A percentile compares a stretch with the other conserved stretches of the same genome.
Evolutionary conservation across 2,797 vertebrate genomes (phyloP).

Genomic region (Poeciliopsis infans): DNA sequence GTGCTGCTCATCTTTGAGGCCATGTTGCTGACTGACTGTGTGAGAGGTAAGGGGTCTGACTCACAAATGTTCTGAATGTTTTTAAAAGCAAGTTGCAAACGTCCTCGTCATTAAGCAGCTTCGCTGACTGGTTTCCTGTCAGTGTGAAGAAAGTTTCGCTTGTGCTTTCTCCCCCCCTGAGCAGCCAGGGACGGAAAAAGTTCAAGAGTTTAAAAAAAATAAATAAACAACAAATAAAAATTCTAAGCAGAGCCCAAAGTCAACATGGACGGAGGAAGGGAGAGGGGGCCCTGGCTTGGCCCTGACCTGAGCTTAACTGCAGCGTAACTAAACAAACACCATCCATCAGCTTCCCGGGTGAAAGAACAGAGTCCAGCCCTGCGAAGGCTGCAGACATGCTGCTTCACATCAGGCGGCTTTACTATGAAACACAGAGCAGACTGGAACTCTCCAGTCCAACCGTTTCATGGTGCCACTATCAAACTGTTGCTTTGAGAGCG

Average conservation of each 20-base stretch:
- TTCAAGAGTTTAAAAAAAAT: conserved; percentile 34
- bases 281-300: conserved; percentile 65
- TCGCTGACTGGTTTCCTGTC: conserved; percentile 58
- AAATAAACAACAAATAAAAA: conserved; percentile 34
- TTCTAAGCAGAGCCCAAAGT: conserved; percentile 69
- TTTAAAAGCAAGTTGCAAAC: conserved; percentile 10
- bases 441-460: conserved; percentile 42
- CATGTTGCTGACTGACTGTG: conserved; percentile 68
- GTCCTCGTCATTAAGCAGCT: conserved; percentile 40
- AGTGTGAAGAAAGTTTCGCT: conserved; percentile 61
- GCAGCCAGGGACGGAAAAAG: conserved; percentile 66
- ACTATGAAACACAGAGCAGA: conserved; percentile 34
- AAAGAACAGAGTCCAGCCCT: conserved; percentile 74
- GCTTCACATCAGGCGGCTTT: conserved; percentile 44
- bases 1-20: conserved; percentile 70
- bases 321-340: conserved; percentile 78
- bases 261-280: conserved; percentile 65
- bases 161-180: conserved; percentile 47
- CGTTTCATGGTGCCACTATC: conserved; percentile 56
- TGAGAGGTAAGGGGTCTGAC: conserved; percentile 69
- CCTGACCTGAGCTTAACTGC: conserved; percentile 44
- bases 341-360: conserved; percentile 76
- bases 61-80: conserved; percentile 5
- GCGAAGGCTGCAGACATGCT: conserved; percentile 44
- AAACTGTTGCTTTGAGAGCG: conserved; percentile 47